phyloP scores from a whole-genome alignment of 2,888 invertebrate genomes.

The Leucozona laternaria region DNA sequence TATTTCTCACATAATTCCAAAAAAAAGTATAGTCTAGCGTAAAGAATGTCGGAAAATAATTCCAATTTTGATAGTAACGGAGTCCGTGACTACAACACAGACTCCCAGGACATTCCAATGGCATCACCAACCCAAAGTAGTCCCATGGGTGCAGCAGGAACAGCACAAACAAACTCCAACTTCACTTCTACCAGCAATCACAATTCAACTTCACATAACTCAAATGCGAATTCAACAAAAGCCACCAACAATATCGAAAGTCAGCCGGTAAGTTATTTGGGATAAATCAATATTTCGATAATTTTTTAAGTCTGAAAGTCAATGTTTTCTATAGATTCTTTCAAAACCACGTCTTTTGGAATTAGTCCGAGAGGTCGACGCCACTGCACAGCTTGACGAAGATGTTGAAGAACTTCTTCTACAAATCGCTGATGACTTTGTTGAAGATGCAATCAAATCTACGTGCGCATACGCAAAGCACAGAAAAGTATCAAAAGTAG shows the following conservation, averaged over 20 bases:
- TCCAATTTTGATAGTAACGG: constrained; percentile 82
- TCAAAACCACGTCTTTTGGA: constrained; percentile 95
- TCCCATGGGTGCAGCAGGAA: constrained; percentile 78
- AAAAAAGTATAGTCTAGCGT: constrained; percentile 53
- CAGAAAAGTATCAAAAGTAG: constrained; percentile 93
- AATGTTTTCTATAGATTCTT: constrained; percentile 86
- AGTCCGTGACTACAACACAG: constrained; percentile 74
- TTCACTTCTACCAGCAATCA: constrained; percentile 63
- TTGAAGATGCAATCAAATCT: constrained; percentile 94
- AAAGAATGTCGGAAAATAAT: constrained; percentile 82
- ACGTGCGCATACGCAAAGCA: constrained; percentile 97
- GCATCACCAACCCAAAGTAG: constrained; percentile 83
- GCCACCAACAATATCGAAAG: constrained; percentile 77
- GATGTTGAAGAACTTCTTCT: constrained; percentile 97
- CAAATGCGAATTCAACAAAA: constrained; percentile 77
- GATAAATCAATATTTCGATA: constrained; percentile 21
- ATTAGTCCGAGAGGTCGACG: constrained; percentile 96
- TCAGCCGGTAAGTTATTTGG: constrained; percentile 80
- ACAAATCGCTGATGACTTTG: constrained; percentile 97
- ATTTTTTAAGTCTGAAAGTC: not conserved
- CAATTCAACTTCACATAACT: constrained; percentile 71
- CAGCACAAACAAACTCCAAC: constrained; percentile 76
- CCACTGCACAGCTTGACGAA: constrained; percentile 97
- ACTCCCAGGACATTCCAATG: constrained; percentile 80
- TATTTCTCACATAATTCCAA: not conserved